Conservation (phyloP, 2,888 invertebrate genomes). For the Cerceris rybyensis region DNA sequence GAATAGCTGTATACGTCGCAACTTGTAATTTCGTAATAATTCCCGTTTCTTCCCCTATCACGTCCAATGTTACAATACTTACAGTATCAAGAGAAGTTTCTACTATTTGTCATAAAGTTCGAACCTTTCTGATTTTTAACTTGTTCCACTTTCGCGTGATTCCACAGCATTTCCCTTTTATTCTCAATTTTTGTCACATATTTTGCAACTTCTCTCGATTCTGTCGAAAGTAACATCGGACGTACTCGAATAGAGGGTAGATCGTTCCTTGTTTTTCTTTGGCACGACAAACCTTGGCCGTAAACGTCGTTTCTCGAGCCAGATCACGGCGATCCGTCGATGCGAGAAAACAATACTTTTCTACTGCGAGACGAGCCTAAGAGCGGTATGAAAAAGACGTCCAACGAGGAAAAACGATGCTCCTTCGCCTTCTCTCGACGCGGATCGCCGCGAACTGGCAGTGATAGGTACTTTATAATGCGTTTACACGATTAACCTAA, state of each 20-base stretch:
- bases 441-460: slow-evolving; percentile 59
- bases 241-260: slow-evolving; percentile 44
- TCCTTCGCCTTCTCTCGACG: slow-evolving; percentile 35
- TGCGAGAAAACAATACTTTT: slow-evolving; percentile 16
- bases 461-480: slow-evolving; percentile 65
- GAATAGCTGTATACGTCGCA: slow-evolving; percentile 66
- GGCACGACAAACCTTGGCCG: slow-evolving; percentile 64
- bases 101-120: too few relatives aligned
- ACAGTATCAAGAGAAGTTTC: background rate
- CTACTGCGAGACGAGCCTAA: slow-evolving; percentile 22
- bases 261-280: slow-evolving; percentile 65
- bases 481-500: slow-evolving; percentile 64
- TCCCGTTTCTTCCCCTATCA: slow-evolving; percentile 47
- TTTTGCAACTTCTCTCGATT: background rate
- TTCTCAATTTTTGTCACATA: too few relatives aligned
- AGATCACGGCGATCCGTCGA: slow-evolving; percentile 61
- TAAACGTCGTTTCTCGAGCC: slow-evolving; percentile 60
- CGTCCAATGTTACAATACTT: slow-evolving; percentile 27
- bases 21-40: slow-evolving; percentile 52
- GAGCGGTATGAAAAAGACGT: slow-evolving; percentile 36
- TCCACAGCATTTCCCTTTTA: too few relatives aligned
- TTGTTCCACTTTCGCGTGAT: too few relatives aligned
- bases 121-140: too few relatives aligned
- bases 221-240: slow-evolving; percentile 44
- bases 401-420: slow-evolving; percentile 12